These are phyloP conservation scores for Parelbella ahira DNA, from an alignment of 2,888 invertebrate species.

Conservation along the genomic window DNA sequence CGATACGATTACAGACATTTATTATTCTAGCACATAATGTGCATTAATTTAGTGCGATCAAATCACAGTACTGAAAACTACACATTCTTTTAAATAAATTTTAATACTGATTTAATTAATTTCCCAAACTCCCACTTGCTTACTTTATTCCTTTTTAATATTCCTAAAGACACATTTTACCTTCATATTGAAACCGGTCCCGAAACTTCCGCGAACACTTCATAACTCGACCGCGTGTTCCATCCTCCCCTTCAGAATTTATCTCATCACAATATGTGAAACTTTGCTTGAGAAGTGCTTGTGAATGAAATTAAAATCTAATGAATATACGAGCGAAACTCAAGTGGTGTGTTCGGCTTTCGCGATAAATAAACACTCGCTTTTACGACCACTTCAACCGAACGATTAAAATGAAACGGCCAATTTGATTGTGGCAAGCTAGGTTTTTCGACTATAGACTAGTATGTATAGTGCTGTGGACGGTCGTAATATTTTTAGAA, in stretches of 20 bases:
- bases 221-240: not conserved
- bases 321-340: constrained; percentile 13
- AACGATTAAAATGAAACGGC: constrained; percentile 11
- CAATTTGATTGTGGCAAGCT: constrained; percentile 12
- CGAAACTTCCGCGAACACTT: not conserved
- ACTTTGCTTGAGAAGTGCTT: constrained; percentile 11
- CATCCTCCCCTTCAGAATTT: not conserved
- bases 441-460: constrained; percentile 1
- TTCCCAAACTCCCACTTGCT: no score
- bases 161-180: no score
- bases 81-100: no score
- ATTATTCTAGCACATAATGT: no score
- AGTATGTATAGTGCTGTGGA: no score
- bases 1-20: no score
- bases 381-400: constrained; percentile 10
- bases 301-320: constrained; percentile 16
- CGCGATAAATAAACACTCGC: constrained; percentile 13
- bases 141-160: no score
- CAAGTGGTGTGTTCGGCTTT: constrained; percentile 13
- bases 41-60: no score
- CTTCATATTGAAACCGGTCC: no score
- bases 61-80: no score
- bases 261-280: constrained; percentile 16
- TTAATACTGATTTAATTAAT: no score
- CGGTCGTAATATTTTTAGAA: no score